These are phyloP conservation scores for Ceratoteleas bidentatus DNA, from an alignment of 1,140 invertebrate genomes.

Conservation along the genomic window DNA sequence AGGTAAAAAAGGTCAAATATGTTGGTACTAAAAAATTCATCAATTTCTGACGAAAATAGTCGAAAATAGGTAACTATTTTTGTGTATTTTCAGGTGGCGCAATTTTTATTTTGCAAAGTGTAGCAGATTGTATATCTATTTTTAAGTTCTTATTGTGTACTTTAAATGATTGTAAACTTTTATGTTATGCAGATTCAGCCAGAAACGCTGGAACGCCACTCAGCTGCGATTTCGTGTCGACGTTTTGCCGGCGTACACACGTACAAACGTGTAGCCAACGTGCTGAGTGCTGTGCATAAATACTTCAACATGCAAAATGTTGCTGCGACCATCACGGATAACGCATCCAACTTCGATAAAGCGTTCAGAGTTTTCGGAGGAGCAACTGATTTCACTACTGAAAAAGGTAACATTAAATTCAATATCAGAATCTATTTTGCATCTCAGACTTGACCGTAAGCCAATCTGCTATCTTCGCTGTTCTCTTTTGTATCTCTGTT, in stretches of 20 bases:
- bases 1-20: too few relatives aligned
- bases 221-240: slow-evolving; percentile 5
- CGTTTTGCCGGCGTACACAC: background rate
- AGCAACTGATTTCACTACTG: background rate
- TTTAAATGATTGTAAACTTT: background rate
- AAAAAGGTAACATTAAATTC: background rate
- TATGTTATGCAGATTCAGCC: background rate
- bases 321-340: background rate
- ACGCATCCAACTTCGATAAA: slow-evolving; percentile 4
- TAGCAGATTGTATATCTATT: too few relatives aligned
- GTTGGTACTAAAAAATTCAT: too few relatives aligned
- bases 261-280: background rate
- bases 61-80: background rate
- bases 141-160: too few relatives aligned
- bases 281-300: background rate
- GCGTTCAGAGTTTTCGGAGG: slow-evolving; percentile 8
- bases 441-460: too few relatives aligned
- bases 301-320: slow-evolving; percentile 3
- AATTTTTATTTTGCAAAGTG: too few relatives aligned
- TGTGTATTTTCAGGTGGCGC: too few relatives aligned
- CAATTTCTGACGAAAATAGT: too few relatives aligned
- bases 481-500: too few relatives aligned
- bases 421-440: too few relatives aligned
- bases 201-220: background rate
- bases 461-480: too few relatives aligned